Base-by-base conservation (phyloP, 1,140 invertebrate genomes). In the Leptoteleia sp. region DNA sequence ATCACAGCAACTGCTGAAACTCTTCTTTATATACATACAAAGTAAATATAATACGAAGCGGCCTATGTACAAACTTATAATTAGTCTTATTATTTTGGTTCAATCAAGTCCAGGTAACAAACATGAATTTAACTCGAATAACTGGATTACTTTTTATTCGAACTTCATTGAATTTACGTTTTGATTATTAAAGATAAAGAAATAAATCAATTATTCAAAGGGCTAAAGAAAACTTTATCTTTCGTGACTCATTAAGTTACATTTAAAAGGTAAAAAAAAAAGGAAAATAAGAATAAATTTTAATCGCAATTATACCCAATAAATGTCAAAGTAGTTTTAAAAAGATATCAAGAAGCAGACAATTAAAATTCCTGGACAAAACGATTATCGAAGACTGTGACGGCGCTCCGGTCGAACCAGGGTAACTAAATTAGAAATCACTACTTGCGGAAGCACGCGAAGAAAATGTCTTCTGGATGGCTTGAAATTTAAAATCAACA, bases 21-120 rank as follows among this genome's bases (percentile, higher is more conserved):
- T 67, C 75, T 71, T 61, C 52, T 67, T 48, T 47, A 45, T 61
- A 43, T 48, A 35, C 22, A 25, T 33, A 57, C 6, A 64, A 42
- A 11, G 17, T 5, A 13, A 17, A n/a, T 22, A 9, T 11, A 33
- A 67, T 22, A 38, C 29, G 17, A 35, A 73, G 57, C 40, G 62
- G 38, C 43, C 52, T 42, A 59, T 73, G 40, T 50, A 29, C 29
- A 57, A 73, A 73, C 52, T 73, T 73, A 65, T 73, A 73, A 73
- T 73, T 73, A 72, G 43, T 72, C 38, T 35, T 47, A 38, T 50
- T 55, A 70, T 13, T 70, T 59, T 13, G 8, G 16, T 45, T 45
- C 27, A 52, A 54, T 65, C 38, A 54, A 54, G 0, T 17, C 6
- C 27, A 22, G 48, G 33, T 42, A 45, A 65, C 25, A 54, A 47